A percentile compares a stretch with the other conserved stretches of the same genome.
Evolutionary conservation across 2,113 vertebrate genomes (phyloP).

Genomic region (Serilophus lunatus): DNA sequence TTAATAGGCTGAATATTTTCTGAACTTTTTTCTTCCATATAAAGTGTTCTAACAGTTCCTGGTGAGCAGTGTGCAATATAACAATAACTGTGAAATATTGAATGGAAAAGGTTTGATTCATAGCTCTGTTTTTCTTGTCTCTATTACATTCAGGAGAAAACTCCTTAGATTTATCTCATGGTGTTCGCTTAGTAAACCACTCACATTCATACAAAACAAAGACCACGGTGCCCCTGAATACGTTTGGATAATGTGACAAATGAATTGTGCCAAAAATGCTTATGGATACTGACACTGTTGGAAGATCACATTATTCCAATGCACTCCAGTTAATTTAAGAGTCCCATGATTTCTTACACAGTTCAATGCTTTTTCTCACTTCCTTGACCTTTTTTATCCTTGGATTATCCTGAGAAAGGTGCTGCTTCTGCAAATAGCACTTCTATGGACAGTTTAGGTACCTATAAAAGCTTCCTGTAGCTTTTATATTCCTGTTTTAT

Average conservation of each 20-base stretch:
- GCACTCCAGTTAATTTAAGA: neutral
- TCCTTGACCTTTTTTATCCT: neutral
- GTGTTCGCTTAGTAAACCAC: neutral
- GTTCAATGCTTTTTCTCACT: neutral
- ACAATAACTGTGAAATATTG: neutral
- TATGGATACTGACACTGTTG: neutral
- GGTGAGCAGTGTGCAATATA: neutral
- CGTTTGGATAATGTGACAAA: neutral
- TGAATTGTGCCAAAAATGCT: neutral
- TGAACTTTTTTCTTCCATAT: neutral
- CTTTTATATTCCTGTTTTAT: neutral
- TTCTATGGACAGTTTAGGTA: neutral
- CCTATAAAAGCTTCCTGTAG: neutral
- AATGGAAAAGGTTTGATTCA: neutral
- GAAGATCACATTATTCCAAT: neutral
- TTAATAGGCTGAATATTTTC: neutral
- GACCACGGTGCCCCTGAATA: neutral
- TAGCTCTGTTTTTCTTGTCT: neutral
- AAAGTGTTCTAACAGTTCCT: neutral
- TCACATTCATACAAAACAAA: neutral
- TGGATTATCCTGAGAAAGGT: neutral
- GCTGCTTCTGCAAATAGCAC: neutral
- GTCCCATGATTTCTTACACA: neutral
- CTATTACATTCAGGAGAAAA: neutral
- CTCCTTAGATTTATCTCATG: neutral